Percentiles rank a stretch among this genome's conserved stretches.
Evolutionary conservation across 2,113 vertebrate genomes (phyloP).

Genomic region (Catharus bicknelli): DNA sequence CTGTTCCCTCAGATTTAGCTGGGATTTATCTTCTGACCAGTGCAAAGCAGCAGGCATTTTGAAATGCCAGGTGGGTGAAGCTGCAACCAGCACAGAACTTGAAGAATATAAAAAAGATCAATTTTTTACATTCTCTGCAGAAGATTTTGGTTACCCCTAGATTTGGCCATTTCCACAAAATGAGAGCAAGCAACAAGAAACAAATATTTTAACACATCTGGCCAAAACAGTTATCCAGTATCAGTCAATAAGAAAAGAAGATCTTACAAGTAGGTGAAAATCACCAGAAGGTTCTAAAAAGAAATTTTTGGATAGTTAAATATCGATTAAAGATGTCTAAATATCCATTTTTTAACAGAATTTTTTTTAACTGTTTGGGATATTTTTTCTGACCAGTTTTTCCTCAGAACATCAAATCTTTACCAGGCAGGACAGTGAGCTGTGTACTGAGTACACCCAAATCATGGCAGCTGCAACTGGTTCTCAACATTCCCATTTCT

Average conservation of each 20-base stretch:
- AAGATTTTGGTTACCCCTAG: neutral
- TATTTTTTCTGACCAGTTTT: neutral
- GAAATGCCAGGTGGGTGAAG: neutral
- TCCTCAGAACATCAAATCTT: neutral
- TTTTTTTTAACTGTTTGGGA: fast-evolving
- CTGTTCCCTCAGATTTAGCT: neutral
- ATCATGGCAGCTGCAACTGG: neutral
- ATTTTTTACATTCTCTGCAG: neutral
- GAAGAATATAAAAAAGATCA: neutral
- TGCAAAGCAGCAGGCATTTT: neutral
- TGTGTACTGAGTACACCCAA: neutral
- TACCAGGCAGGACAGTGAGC: neutral
- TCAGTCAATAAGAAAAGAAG: neutral
- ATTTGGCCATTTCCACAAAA: neutral
- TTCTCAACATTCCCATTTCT: neutral
- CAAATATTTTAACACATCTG: neutral
- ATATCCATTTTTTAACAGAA: fast-evolving
- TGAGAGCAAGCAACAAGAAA: neutral
- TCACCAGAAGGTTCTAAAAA: neutral
- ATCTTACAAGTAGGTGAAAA: neutral
- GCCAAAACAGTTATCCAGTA: neutral
- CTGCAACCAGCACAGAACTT: neutral
- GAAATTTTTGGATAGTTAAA: neutral
- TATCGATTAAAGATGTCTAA: neutral
- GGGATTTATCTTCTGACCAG: neutral